These are phyloP conservation scores for Apamea monoglypha DNA, from an alignment of 2,888 invertebrate genomes.

Conservation along the genomic window DNA sequence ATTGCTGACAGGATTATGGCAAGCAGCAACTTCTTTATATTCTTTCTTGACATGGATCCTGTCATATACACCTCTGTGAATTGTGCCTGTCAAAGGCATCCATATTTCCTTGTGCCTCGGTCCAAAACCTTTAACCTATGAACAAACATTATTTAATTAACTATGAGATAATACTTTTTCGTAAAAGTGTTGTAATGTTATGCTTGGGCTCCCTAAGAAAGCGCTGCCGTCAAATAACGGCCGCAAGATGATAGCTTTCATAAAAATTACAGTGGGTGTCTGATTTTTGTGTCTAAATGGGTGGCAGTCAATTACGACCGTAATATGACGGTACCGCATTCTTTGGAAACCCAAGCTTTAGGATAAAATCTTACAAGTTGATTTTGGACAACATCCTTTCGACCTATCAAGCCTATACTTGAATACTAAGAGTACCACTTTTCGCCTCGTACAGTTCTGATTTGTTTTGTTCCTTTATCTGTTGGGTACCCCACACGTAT, in stretches of 20 bases:
- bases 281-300: background rate
- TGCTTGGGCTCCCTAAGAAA: background rate
- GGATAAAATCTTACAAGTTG: background rate
- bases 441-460: background rate
- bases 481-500: too few species aligned
- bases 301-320: background rate
- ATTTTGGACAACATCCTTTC: background rate
- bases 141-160: background rate
- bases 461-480: background rate
- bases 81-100: slow-evolving; percentile 83
- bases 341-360: background rate
- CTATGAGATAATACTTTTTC: background rate
- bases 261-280: background rate
- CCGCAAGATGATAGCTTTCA: background rate
- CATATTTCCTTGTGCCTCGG: slow-evolving; percentile 85
- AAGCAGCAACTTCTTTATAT: slow-evolving; percentile 83
- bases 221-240: too few species aligned
- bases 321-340: background rate
- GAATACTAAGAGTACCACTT: background rate
- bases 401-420: background rate
- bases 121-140: slow-evolving; percentile 83
- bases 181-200: background rate
- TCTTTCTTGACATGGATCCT: slow-evolving; percentile 85
- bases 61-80: slow-evolving; percentile 82
- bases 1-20: slow-evolving; percentile 85